A percentile compares a stretch with the other conserved stretches of the same genome.
Conservation (phyloP, 2,113 vertebrate species). For the Ceratotherium simum region DNA sequence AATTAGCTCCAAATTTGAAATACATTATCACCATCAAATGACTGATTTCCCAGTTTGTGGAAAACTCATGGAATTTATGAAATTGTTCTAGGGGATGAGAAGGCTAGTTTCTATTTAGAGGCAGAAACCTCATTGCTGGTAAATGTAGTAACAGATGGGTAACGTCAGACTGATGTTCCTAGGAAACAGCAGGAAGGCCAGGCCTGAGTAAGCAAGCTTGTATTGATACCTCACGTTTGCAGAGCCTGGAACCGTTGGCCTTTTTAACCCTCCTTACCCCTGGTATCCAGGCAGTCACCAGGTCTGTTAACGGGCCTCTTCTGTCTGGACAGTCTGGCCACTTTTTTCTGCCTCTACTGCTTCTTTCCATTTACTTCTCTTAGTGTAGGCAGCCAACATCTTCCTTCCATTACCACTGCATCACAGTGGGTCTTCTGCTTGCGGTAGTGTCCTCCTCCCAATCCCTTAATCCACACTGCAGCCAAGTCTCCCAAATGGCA, state of each 20-base stretch:
- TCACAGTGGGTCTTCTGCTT: not conserved
- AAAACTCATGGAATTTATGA: not conserved
- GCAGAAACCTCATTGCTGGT: not conserved
- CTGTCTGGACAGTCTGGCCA: not conserved
- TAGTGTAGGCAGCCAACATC: not conserved
- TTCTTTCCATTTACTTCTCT: not conserved
- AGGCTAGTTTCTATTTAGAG: constrained; percentile 33
- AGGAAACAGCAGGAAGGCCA: not conserved
- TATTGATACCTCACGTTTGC: not conserved
- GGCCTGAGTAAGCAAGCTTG: not conserved
- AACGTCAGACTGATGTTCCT: not conserved
- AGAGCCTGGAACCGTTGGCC: not conserved
- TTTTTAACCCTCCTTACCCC: not conserved
- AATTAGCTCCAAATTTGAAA: not conserved
- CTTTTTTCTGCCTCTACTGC: not conserved
- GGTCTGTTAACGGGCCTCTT: not conserved
- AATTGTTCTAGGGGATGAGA: not conserved
- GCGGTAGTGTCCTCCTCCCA: not conserved
- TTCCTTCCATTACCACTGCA: rapidly evolving
- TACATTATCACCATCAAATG: not conserved
- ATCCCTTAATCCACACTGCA: not conserved
- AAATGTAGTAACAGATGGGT: not conserved
- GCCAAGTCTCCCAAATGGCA: not conserved
- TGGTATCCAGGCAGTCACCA: not conserved
- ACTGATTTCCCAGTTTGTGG: not conserved